phyloP scores from a whole-genome alignment of 2,888 invertebrate species.

The Suillia variegata region DNA sequence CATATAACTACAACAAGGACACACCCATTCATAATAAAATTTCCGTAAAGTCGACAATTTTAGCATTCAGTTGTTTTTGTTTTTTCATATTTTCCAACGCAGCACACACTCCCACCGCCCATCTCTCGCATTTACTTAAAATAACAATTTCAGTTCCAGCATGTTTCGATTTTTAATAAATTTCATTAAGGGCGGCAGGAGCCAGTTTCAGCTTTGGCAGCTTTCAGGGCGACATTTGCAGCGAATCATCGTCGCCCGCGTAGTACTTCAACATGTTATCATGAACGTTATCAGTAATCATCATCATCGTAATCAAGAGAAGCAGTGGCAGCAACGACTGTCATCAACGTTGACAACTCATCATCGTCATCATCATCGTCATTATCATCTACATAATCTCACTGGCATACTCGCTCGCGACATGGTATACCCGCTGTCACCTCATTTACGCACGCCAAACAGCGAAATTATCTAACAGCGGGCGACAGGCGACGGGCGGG shows the following conservation, averaged over 20 bases:
- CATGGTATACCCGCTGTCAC: conserved; percentile 11
- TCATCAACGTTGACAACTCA: neutral
- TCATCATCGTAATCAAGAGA: neutral
- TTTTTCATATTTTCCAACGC: neutral
- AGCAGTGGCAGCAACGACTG: neutral
- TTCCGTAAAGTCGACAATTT: conserved; percentile 36
- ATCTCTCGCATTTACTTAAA: neutral
- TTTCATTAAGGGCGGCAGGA: neutral
- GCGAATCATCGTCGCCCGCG: neutral
- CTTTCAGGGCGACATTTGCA: conserved; percentile 16
- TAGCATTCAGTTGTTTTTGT: conserved; percentile 16
- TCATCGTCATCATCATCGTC: neutral
- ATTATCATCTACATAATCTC: conserved; percentile 3
- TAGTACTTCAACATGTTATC: too few species aligned
- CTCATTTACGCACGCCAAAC: neutral
- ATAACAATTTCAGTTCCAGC: neutral
- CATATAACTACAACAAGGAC: too few species aligned
- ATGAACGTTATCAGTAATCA: neutral
- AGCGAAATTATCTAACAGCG: conserved; percentile 18
- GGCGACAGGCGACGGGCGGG: conserved; percentile 13
- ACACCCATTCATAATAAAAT: conserved; percentile 41
- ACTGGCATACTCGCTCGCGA: neutral
- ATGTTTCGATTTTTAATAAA: conserved; percentile 3
- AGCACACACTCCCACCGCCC: neutral
- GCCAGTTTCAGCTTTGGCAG: conserved; percentile 8